phyloP scores from a whole-genome alignment of 2,888 invertebrate species.

The Drosophila emarginata region DNA sequence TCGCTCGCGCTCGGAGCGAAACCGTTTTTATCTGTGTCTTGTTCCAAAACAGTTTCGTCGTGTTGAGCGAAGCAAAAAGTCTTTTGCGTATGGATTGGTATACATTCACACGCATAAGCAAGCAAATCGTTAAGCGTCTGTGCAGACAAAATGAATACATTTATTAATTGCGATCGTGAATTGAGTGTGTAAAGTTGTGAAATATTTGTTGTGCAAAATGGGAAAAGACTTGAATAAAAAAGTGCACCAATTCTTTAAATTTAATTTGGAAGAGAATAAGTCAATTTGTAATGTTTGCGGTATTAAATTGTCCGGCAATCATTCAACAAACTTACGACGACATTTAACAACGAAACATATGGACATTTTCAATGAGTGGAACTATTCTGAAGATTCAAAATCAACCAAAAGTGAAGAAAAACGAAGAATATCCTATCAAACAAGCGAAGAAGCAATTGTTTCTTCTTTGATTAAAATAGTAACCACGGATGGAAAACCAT shows the following conservation, averaged over 20 bases:
- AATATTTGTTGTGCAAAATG: background rate
- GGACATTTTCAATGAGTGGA: slow-evolving; percentile 26
- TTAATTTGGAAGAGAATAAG: no score
- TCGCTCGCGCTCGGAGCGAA: no score
- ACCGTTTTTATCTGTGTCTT: no score
- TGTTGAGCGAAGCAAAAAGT: background rate
- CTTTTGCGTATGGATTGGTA: background rate
- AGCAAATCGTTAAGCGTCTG: background rate
- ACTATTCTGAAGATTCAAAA: slow-evolving; percentile 1
- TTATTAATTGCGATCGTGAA: background rate
- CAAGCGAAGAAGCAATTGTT: slow-evolving; percentile 27
- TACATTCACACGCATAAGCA: background rate
- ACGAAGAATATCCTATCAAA: slow-evolving; percentile 22
- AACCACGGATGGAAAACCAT: slow-evolving; percentile 30
- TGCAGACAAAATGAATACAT: no score
- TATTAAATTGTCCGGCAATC: slow-evolving; percentile 11
- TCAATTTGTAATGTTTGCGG: slow-evolving; percentile 17
- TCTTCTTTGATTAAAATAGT: slow-evolving; percentile 27
- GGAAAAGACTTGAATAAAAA: slow-evolving; percentile 2
- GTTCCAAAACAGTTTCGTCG: background rate
- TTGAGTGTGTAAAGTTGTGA: background rate
- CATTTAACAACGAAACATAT: slow-evolving; percentile 17
- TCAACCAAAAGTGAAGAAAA: slow-evolving; percentile 6
- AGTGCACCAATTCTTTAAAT: slow-evolving; percentile 15
- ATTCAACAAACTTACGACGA: slow-evolving; percentile 19